These are phyloP conservation scores for Yasuhikotakia modesta DNA, from an alignment of 2,797 vertebrate species.

Conservation along the genomic window DNA sequence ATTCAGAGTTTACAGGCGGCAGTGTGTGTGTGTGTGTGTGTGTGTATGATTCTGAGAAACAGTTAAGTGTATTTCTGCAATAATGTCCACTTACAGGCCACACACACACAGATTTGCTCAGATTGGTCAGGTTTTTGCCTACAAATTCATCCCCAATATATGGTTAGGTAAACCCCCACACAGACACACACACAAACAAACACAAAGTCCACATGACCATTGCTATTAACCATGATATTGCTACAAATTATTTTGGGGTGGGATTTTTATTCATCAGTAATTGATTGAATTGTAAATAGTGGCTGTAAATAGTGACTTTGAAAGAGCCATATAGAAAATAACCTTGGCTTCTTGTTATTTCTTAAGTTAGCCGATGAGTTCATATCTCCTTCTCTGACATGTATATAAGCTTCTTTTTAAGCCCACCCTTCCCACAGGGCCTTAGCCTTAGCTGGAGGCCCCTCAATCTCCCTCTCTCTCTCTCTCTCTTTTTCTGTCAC, in stretches of 20 bases:
- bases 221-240: too few species aligned
- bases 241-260: too few species aligned
- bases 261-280: too few species aligned
- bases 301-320: too few species aligned
- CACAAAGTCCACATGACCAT: too few species aligned
- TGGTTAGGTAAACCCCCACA: too few species aligned
- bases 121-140: too few species aligned
- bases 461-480: constrained; percentile 40
- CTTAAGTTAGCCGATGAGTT: constrained; percentile 12
- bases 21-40: neutral
- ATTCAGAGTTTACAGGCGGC: constrained; percentile 58
- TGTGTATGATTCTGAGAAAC: neutral
- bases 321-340: neutral
- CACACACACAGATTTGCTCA: neutral
- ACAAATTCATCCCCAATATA: too few species aligned
- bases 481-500: constrained; percentile 73
- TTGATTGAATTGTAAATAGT: too few species aligned
- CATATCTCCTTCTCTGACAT: constrained; percentile 6
- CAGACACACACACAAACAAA: too few species aligned
- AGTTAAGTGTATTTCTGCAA: neutral
- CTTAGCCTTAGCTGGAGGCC: constrained; percentile 17
- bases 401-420: constrained; percentile 22
- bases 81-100: neutral
- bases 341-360: neutral
- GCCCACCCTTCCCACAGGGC: constrained; percentile 6